These are phyloP conservation scores for Pseudomyrmex pallidus DNA, from an alignment of 1,140 invertebrate species.

Conservation along the genomic window DNA sequence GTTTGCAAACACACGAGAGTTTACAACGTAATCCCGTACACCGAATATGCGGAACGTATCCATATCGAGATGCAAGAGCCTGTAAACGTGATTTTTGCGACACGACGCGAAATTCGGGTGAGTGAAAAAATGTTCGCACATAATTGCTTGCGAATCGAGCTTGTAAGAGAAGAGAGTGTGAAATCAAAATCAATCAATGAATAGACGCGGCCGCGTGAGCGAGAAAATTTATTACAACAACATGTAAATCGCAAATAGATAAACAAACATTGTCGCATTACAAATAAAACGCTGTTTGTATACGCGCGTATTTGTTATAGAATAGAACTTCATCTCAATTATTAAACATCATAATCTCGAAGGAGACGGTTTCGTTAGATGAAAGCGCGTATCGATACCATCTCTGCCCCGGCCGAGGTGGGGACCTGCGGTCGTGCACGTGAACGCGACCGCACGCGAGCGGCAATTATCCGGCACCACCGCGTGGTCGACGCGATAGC, in stretches of 20 bases:
- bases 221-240: too few relatives aligned
- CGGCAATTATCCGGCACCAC: constrained; percentile 66
- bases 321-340: background rate
- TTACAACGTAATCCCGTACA: constrained; percentile 50
- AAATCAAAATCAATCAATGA: too few relatives aligned
- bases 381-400: constrained; percentile 34
- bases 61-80: constrained; percentile 35
- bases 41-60: constrained; percentile 52
- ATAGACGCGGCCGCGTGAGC: too few relatives aligned
- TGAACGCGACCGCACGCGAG: constrained; percentile 64
- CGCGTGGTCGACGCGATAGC: constrained; percentile 61
- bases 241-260: too few relatives aligned
- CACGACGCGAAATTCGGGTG: constrained; percentile 28
- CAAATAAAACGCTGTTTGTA: background rate
- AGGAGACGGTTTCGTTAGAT: constrained; percentile 16
- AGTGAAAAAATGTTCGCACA: constrained; percentile 21
- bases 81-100: constrained; percentile 56
- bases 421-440: constrained; percentile 57
- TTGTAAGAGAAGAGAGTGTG: too few relatives aligned
- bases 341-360: constrained; percentile 28
- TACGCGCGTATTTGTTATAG: background rate
- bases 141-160: constrained; percentile 11
- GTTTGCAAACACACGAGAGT: constrained; percentile 38
- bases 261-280: background rate
- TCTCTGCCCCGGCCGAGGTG: constrained; percentile 2